A percentile compares a stretch with the other conserved stretches of the same genome.
phyloP scores from a whole-genome alignment of 2,888 invertebrate genomes.

The Aspidapion aeneum region DNA sequence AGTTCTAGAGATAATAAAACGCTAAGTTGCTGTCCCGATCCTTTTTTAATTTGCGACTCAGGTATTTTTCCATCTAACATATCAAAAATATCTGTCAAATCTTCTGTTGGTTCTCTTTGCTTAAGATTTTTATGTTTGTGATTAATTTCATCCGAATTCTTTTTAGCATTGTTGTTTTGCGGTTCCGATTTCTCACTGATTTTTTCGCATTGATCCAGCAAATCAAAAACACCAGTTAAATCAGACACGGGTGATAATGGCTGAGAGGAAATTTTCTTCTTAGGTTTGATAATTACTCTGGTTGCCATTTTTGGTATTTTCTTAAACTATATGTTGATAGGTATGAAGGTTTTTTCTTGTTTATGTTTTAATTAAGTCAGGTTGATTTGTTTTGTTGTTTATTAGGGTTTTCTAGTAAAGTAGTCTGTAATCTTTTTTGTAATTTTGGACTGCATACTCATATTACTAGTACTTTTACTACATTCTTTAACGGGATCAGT shows the following conservation, averaged over 20 bases:
- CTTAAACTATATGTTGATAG: too few species aligned
- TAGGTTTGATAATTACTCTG: conserved; percentile 16
- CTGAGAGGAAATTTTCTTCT: conserved; percentile 18
- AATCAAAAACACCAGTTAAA: conserved; percentile 14
- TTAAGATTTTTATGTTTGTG: neutral
- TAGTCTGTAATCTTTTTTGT: conserved; percentile 35
- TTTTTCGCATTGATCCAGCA: neutral
- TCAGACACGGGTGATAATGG: conserved; percentile 30
- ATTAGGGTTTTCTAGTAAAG: conserved; percentile 24
- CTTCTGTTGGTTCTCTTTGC: conserved; percentile 5
- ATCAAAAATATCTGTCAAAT: conserved; percentile 33
- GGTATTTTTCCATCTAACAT: conserved; percentile 34
- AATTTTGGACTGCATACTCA: conserved; percentile 18
- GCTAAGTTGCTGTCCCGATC: conserved; percentile 17
- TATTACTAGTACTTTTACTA: conserved; percentile 14
- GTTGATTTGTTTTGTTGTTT: too few species aligned
- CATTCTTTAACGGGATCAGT: conserved; percentile 2
- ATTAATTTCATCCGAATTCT: neutral
- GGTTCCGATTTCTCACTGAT: neutral
- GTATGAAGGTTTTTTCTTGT: too few species aligned
- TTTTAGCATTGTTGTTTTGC: neutral
- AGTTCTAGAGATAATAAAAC: conserved; percentile 23
- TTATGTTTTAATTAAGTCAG: too few species aligned
- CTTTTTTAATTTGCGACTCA: conserved; percentile 16
- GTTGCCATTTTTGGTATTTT: too few species aligned